Evolutionary conservation across 2,888 invertebrate genomes (phyloP).

Genomic region (Ennomos quercinarius): DNA sequence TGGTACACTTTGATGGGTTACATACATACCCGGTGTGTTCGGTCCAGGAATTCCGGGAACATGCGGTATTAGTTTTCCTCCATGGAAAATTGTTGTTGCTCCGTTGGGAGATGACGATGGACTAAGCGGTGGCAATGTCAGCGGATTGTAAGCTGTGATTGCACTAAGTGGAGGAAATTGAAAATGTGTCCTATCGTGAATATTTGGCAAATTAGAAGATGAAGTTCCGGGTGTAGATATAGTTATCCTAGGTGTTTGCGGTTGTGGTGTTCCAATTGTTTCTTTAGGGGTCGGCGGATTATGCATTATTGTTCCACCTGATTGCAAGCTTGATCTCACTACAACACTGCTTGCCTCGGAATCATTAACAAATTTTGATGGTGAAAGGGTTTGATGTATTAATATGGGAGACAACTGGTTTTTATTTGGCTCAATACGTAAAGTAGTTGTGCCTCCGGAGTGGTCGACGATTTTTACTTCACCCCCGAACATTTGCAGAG

Average conservation of each 20-base stretch:
- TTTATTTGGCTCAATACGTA: slow-evolving; percentile 88
- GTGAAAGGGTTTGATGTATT: slow-evolving; percentile 78
- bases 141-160: slow-evolving; percentile 89
- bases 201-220: slow-evolving; percentile 82
- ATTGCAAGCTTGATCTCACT: slow-evolving; percentile 92
- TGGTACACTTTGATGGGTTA: slow-evolving; percentile 55
- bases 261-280: slow-evolving; percentile 66
- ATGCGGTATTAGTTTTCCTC: slow-evolving; percentile 92
- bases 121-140: slow-evolving; percentile 86
- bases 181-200: slow-evolving; percentile 83
- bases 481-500: slow-evolving; percentile 90
- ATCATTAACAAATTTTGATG: slow-evolving; percentile 72
- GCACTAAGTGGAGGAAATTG: slow-evolving; percentile 89
- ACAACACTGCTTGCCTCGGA: slow-evolving; percentile 89
- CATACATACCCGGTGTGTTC: slow-evolving; percentile 83
- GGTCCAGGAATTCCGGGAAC: slow-evolving; percentile 96
- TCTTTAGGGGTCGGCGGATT: slow-evolving; percentile 85
- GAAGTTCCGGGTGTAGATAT: slow-evolving; percentile 83
- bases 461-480: slow-evolving; percentile 91
- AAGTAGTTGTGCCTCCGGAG: slow-evolving; percentile 88
- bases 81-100: slow-evolving; percentile 87
- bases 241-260: slow-evolving; percentile 84
- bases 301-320: slow-evolving; percentile 92
- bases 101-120: slow-evolving; percentile 82
- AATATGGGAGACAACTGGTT: slow-evolving; percentile 84